Evolutionary conservation across 1,140 invertebrate species (phyloP).

Genomic region (Drosophila arizonae): DNA sequence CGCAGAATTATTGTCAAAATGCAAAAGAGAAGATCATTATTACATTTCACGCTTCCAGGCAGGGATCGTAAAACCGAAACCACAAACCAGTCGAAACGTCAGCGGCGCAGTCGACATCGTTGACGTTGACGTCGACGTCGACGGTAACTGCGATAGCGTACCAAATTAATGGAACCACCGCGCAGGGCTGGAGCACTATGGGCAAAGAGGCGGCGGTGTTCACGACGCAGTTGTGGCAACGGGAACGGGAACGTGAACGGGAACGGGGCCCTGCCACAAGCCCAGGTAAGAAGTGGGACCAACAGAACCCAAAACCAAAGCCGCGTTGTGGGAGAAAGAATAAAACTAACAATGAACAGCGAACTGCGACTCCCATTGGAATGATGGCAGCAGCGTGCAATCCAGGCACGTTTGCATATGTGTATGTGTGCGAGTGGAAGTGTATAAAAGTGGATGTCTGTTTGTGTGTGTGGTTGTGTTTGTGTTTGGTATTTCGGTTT

Average conservation of each 20-base stretch:
- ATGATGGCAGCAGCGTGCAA: constrained; percentile 60
- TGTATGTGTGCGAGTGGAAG: constrained; percentile 2
- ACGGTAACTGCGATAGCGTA: constrained; percentile 69
- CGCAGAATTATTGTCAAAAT: constrained; percentile 78
- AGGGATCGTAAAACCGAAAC: constrained; percentile 54
- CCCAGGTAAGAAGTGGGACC: constrained; percentile 52
- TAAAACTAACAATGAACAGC: constrained; percentile 75
- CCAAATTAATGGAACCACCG: constrained; percentile 77
- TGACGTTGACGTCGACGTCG: constrained; percentile 5
- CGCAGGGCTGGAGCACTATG: constrained; percentile 45
- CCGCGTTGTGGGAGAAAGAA: constrained; percentile 77
- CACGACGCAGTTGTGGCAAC: background rate
- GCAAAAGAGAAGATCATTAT: constrained; percentile 79
- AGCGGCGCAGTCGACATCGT: constrained; percentile 29
- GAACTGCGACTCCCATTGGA: constrained; percentile 72
- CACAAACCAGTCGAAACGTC: constrained; percentile 62
- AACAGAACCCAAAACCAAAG: constrained; percentile 69
- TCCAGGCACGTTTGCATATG: constrained; percentile 37
- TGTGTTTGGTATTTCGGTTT: constrained; percentile 66
- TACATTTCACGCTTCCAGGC: constrained; percentile 75
- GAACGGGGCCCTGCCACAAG: constrained; percentile 45
- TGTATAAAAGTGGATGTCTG: constrained; percentile 4
- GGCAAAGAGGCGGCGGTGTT: constrained; percentile 12
- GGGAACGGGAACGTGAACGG: constrained; percentile 22
- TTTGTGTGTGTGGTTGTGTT: constrained; percentile 14